Conservation (phyloP, 2,113 vertebrate genomes). For the Phaetusa simplex region DNA sequence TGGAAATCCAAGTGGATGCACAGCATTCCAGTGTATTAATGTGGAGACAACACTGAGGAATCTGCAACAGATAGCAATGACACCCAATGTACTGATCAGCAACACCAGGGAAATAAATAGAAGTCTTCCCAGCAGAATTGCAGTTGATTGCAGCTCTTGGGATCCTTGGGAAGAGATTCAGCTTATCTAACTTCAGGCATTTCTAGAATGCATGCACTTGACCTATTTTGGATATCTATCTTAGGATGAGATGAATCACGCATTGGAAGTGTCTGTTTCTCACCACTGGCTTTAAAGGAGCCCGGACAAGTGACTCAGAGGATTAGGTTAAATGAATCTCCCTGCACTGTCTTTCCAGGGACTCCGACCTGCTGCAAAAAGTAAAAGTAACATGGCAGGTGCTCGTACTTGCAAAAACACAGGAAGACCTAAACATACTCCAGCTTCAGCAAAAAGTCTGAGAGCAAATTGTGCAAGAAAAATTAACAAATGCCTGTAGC, state of each 20-base stretch:
- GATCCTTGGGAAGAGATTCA: not conserved
- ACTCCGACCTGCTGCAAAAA: not conserved
- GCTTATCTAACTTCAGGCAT: slow-evolving; percentile 17
- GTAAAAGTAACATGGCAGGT: not conserved
- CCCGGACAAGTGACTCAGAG: not conserved
- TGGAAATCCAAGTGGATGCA: not conserved
- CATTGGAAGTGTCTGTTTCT: not conserved
- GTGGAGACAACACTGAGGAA: not conserved
- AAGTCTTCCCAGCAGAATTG: not conserved
- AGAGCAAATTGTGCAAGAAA: not conserved
- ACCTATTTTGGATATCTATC: slow-evolving; percentile 32
- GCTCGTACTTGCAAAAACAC: not conserved
- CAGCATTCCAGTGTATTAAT: not conserved
- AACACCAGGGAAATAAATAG: slow-evolving; percentile 10
- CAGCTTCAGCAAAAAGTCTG: not conserved
- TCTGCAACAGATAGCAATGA: not conserved
- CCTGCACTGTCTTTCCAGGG: not conserved
- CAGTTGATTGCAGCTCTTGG: not conserved
- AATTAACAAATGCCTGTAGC: not conserved
- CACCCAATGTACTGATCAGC: not conserved
- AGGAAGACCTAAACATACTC: not conserved
- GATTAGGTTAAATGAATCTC: not conserved
- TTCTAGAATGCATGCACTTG: slow-evolving; percentile 32
- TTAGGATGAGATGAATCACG: not conserved
- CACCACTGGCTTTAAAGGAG: not conserved